These are phyloP conservation scores for Matsumyia berberina DNA, from an alignment of 2,888 invertebrate genomes.

Conservation along the genomic window DNA sequence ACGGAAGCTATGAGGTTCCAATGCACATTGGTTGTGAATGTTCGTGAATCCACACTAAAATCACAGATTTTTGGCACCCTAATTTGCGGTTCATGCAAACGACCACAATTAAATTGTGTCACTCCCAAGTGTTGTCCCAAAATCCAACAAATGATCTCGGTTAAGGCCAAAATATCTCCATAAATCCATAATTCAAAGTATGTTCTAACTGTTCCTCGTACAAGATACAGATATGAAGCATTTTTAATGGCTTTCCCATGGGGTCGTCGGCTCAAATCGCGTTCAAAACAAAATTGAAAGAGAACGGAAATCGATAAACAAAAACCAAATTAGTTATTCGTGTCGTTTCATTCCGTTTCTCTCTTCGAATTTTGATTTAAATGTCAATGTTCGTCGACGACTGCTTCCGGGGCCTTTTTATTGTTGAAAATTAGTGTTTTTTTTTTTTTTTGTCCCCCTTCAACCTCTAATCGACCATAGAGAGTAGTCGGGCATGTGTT, in stretches of 20 bases:
- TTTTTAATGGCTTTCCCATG: conserved; percentile 29
- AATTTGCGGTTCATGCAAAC: too few species aligned
- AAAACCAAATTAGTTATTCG: conserved; percentile 55
- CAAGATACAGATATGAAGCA: too few species aligned
- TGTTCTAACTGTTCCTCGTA: conserved; percentile 10
- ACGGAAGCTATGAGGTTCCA: too few species aligned
- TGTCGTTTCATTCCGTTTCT: conserved; percentile 16
- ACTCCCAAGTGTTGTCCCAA: not conserved
- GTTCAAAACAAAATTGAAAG: conserved; percentile 22
- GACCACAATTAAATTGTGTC: too few species aligned
- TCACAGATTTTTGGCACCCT: too few species aligned
- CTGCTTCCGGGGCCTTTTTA: conserved; percentile 45
- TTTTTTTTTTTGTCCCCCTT: too few species aligned
- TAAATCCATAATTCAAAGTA: conserved; percentile 35
- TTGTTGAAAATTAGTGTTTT: too few species aligned
- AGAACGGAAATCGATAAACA: conserved; percentile 55
- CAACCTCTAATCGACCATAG: conserved; percentile 37
- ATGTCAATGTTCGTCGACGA: conserved; percentile 59
- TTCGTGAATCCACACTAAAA: too few species aligned
- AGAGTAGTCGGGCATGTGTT: conserved; percentile 1
- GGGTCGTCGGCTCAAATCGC: not conserved
- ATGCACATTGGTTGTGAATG: too few species aligned
- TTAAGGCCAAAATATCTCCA: conserved; percentile 21
- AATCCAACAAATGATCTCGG: conserved; percentile 19
- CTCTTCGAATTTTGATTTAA: conserved; percentile 45